Conservation (phyloP, 2,888 invertebrate species). For the Cryptus viduatorius region DNA sequence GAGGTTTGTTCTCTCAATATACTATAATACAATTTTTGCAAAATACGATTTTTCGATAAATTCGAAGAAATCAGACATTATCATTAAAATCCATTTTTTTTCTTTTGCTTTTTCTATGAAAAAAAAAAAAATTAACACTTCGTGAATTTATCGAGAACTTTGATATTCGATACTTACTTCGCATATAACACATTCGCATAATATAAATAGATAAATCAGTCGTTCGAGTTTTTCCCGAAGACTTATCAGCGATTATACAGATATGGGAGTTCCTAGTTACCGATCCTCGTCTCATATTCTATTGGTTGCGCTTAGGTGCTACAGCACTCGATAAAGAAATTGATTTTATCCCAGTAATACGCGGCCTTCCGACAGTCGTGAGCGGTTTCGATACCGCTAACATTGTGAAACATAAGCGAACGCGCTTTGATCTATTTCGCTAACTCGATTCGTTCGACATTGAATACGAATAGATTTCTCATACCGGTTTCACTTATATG, state of each 20-base stretch:
- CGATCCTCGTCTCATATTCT: slow-evolving; percentile 39
- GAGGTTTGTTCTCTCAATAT: no score
- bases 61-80: no score
- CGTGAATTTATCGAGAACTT: neutral
- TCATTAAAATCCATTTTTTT: no score
- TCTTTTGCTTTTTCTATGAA: no score
- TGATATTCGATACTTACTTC: neutral
- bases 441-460: neutral
- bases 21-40: no score
- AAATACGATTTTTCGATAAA: no score
- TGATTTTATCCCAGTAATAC: slow-evolving; percentile 52
- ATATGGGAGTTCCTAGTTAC: slow-evolving; percentile 62
- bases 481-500: neutral
- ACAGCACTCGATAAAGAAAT: slow-evolving; percentile 57
- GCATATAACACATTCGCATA: neutral
- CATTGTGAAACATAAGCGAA: slow-evolving; percentile 20
- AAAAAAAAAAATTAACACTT: no score
- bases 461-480: neutral
- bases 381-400: slow-evolving; percentile 47
- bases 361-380: slow-evolving; percentile 57
- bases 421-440: neutral
- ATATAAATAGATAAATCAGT: slow-evolving; percentile 35
- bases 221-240: slow-evolving; percentile 28
- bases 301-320: slow-evolving; percentile 42
- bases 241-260: slow-evolving; percentile 63